Evolutionary conservation across 1,140 invertebrate species (phyloP), one percentile per base, ranked within the genome.

Genomic region (Zaprionus davidi): DNA sequence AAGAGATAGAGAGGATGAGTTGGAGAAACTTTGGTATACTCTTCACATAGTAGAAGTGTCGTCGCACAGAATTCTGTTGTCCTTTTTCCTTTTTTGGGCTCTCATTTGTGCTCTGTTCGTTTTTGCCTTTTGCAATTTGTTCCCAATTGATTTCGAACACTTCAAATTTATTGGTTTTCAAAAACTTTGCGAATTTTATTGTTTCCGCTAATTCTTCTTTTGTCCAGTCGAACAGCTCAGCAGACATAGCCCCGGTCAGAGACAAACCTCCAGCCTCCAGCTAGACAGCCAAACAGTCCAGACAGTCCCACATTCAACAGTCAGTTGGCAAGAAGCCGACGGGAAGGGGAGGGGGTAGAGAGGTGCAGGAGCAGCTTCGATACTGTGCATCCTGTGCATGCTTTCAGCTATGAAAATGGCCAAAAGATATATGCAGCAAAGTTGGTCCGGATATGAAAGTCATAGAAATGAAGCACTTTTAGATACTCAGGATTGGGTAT

Each of bases 151-250:
- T 90, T 90, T 82, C 81, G 79, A 86, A 82, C 85, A 90, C 85
- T 90, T 82, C 71, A 80, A 90, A 90, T 90, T 90, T 90, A 90
- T 90, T 90, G 85, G 85, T 80, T 85, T 81, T 90, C 79, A 82
- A 75, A 90, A 88, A 90, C 66, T 90, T 90, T 85, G n/a, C 62
- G 70, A 79, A 90, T 77, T 90, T 90, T 90, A 90, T 90, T 90
- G 85, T 90, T 90, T 90, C 85, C 85, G 81, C 76, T 90, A 90
- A 90, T 90, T 90, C 81, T 90, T 90, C 81, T 69, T 85, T 90
- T 90, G 85, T 85, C 85, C 85, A 90, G 76, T 20, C 38, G 36
- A 26, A 53, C 71, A 46, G 76, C n/a, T 44, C 49, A 22, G 46
- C 71, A 46, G 62, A 66, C 49, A 59, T 34, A 41, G 64, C 67